These are phyloP conservation scores for Mystacornis crossleyi DNA, from an alignment of 2,113 vertebrate species.

Conservation along the genomic window DNA sequence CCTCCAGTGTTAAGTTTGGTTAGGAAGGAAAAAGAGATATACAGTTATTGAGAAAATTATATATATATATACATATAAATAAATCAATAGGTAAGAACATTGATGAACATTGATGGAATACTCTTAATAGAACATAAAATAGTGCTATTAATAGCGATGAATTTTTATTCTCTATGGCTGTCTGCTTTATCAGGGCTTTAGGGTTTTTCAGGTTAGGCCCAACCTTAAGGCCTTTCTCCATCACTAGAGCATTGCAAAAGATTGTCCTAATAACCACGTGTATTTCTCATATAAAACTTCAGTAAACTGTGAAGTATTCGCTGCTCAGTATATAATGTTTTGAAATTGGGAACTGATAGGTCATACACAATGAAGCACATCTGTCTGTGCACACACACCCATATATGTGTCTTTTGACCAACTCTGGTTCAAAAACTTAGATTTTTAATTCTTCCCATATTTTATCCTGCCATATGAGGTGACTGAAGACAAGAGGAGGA, in stretches of 20 bases:
- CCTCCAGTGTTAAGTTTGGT: rapidly evolving
- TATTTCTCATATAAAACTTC: not conserved
- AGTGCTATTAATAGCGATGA: not conserved
- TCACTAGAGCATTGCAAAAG: not conserved
- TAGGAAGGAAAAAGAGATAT: not conserved
- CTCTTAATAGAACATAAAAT: not conserved
- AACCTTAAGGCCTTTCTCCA: not conserved
- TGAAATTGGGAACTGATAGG: not conserved
- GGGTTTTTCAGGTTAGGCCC: not conserved
- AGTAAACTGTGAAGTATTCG: not conserved
- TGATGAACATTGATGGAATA: not conserved
- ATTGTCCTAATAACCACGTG: not conserved
- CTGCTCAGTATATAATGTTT: not conserved
- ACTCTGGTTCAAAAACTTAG: not conserved
- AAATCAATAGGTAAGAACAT: not conserved
- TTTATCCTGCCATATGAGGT: not conserved
- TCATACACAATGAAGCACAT: not conserved
- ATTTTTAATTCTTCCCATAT: not conserved
- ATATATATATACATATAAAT: too few species aligned
- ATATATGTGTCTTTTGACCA: rapidly evolving
- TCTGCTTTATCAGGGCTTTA: not conserved
- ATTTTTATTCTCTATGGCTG: not conserved
- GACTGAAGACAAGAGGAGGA: not conserved
- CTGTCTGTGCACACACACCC: not conserved
- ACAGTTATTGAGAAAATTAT: not conserved